Evolutionary conservation across 2,113 vertebrate species (phyloP), one percentile per base, ranked within the genome.

Genomic region (Willisornis vidua): DNA sequence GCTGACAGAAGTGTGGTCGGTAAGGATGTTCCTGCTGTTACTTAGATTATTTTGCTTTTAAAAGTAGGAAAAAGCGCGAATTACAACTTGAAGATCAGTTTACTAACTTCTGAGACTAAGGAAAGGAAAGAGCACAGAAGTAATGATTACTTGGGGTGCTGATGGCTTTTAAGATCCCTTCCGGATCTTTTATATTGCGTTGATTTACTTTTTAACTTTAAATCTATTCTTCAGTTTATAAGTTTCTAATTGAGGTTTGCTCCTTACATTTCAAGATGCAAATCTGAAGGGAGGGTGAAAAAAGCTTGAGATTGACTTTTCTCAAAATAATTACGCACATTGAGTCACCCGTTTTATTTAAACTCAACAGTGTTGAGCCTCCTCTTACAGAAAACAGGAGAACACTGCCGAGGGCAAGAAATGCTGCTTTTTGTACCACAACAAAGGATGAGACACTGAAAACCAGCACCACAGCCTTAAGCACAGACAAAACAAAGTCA

Each of bases 401-500:
- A 28, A 93, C n/a, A 24, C 58, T 28, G 65, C 66, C 17, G 35
- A 62, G 31, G 84, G 72, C 45, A 87, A 92, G 66, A 57, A 95
- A 89, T 18, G 73, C 63, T 66, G 74, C 46, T 76, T 89, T 79
- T 46, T 13, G 9, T 87, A 91, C 86, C 96, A 93, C 96, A 94
- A 90, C 82, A 94, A 85, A 97, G 96, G 14, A 5, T 39, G 85
- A 92, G 81, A 84, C 82, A 62, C 68, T 17, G 52, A 48, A 91
- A 90, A 74, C 62, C n/a, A 62, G 59, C 87, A 94, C 75, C 87
- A 82, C 81, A 84, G 68, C 79, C 88, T 84, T 80, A 80, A 77
- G 78, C 18, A 58, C 28, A 72, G 94, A 90, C 92, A 95, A 95
- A 97, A 97, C 93, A 90, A 95, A 94, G 85, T 96, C 84, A 66